These are phyloP conservation scores for Rhingia rostrata DNA, from an alignment of 2,888 invertebrate genomes.

Conservation along the genomic window DNA sequence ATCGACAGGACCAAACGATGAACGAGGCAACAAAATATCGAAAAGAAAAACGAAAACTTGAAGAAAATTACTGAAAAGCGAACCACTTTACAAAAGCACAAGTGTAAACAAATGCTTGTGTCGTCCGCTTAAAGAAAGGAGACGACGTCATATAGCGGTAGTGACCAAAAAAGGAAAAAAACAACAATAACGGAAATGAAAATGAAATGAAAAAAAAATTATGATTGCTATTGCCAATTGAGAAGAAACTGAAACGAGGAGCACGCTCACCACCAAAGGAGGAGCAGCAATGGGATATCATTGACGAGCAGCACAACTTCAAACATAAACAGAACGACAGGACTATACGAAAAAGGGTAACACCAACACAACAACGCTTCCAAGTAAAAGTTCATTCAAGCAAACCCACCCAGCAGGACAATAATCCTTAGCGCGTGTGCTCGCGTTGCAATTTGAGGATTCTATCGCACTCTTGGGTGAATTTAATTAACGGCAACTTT, in stretches of 20 bases:
- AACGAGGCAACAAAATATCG: slow-evolving; percentile 58
- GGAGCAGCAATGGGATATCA: slow-evolving; percentile 42
- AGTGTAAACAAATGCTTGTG: slow-evolving; percentile 65
- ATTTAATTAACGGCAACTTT: slow-evolving; percentile 66
- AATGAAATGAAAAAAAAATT: slow-evolving; percentile 69
- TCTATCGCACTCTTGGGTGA: slow-evolving; percentile 32
- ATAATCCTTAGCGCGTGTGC: slow-evolving; percentile 69
- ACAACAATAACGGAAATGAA: slow-evolving; percentile 18
- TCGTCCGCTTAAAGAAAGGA: neutral
- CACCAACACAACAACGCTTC: neutral
- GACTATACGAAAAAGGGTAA: slow-evolving; percentile 2
- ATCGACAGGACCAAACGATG: slow-evolving; percentile 68
- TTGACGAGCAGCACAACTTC: slow-evolving; percentile 46
- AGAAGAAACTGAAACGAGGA: slow-evolving; percentile 51
- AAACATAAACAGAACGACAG: slow-evolving; percentile 41
- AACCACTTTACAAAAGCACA: slow-evolving; percentile 72
- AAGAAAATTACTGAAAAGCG: slow-evolving; percentile 65
- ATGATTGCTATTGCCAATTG: slow-evolving; percentile 70
- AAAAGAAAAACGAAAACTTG: slow-evolving; percentile 18
- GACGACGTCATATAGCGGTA: slow-evolving; percentile 20
- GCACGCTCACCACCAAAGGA: slow-evolving; percentile 1
- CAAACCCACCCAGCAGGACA: slow-evolving; percentile 56
- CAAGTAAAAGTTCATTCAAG: slow-evolving; percentile 40
- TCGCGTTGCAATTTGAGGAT: slow-evolving; percentile 69
- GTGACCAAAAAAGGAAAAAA: too few species aligned